Conservation (phyloP, 2,888 invertebrate species). For the Eupithecia abbreviata region DNA sequence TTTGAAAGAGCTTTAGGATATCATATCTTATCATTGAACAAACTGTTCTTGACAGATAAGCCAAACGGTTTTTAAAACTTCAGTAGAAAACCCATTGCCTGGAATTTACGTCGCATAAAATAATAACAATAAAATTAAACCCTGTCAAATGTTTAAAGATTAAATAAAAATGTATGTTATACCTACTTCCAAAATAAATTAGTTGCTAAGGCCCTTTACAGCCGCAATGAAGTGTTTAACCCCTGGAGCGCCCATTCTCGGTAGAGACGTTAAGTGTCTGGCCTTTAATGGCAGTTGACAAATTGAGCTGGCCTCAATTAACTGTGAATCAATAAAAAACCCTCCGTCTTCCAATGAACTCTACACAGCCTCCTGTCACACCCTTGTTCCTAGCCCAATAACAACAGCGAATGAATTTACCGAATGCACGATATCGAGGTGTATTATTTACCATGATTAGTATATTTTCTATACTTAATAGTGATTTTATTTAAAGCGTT, state of each 20-base stretch:
- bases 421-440: not conserved
- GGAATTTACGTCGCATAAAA: too few species aligned
- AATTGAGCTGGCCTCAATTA: constrained; percentile 56
- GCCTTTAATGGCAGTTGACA: constrained; percentile 25
- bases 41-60: too few species aligned
- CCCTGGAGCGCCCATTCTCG: not conserved
- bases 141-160: not conserved
- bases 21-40: too few species aligned
- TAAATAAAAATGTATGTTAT: not conserved
- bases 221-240: not conserved
- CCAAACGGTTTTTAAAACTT: too few species aligned
- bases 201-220: not conserved
- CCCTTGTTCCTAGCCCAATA: constrained; percentile 15
- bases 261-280: not conserved
- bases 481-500: not conserved
- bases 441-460: not conserved
- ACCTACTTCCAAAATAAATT: not conserved
- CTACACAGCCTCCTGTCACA: constrained; percentile 35
- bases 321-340: constrained; percentile 58
- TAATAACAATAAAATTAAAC: too few species aligned
- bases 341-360: constrained; percentile 44
- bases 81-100: too few species aligned
- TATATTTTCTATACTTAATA: not conserved
- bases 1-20: too few species aligned
- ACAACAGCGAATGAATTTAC: not conserved